A percentile compares a stretch with the other conserved stretches of the same genome.
Conservation (phyloP, 2,797 vertebrate species). For the Labroides dimidiatus region DNA sequence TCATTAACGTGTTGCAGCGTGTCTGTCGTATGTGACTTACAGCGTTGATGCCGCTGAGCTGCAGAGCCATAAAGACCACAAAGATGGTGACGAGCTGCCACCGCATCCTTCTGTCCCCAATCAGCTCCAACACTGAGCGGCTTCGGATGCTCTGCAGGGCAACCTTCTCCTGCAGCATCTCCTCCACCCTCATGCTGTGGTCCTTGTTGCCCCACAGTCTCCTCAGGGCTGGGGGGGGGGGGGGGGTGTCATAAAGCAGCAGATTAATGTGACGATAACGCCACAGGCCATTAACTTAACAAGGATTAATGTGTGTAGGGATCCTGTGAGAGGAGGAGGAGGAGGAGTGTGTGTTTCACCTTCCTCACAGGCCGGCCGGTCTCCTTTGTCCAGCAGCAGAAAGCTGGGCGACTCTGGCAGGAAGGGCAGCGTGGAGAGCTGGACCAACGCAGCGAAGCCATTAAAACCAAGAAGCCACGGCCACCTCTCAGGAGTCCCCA, state of each 20-base stretch:
- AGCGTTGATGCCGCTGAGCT: slow-evolving; percentile 81
- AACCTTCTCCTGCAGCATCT: slow-evolving; percentile 84
- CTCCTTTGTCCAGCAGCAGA: slow-evolving; percentile 79
- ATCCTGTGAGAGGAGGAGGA: background rate
- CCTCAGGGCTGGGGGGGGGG: slow-evolving; percentile 74
- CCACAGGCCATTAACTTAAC: background rate
- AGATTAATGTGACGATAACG: background rate
- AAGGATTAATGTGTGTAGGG: background rate
- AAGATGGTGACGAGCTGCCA: slow-evolving; percentile 87
- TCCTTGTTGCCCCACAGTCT: slow-evolving; percentile 83
- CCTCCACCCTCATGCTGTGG: slow-evolving; percentile 78
- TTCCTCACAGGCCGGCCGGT: slow-evolving; percentile 76
- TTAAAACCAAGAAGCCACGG: slow-evolving; percentile 81
- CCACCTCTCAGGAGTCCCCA: slow-evolving; percentile 80
- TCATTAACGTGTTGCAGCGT: background rate
- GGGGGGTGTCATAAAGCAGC: background rate
- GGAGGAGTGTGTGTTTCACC: slow-evolving; percentile 70
- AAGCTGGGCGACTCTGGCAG: slow-evolving; percentile 85
- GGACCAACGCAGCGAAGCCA: slow-evolving; percentile 74
- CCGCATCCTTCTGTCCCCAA: slow-evolving; percentile 73
- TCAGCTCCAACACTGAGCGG: slow-evolving; percentile 78
- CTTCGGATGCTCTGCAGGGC: slow-evolving; percentile 62
- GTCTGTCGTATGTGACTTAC: slow-evolving; percentile 59
- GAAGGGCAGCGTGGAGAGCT: slow-evolving; percentile 79
- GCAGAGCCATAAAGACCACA: slow-evolving; percentile 63